phyloP scores from a whole-genome alignment of 2,113 vertebrate genomes.

The Telmatochromis bifrenatus region DNA sequence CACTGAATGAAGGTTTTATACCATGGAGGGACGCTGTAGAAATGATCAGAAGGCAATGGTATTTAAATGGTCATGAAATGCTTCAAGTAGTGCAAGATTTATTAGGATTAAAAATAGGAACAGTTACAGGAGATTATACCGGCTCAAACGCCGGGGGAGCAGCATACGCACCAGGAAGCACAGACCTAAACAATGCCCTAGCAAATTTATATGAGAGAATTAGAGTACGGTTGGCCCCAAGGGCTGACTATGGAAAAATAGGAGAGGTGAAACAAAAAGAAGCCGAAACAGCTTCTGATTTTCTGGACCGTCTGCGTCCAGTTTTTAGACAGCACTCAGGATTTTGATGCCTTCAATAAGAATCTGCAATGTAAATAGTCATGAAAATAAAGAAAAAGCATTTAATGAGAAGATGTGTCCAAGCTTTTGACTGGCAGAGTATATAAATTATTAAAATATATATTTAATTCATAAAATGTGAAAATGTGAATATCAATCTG shows the following conservation, averaged over 20 bases:
- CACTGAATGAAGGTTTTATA: background rate
- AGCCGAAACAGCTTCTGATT: background rate
- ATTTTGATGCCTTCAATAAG: background rate
- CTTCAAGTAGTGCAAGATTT: background rate
- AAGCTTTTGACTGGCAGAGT: background rate
- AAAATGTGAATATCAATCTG: background rate
- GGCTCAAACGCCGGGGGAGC: accelerated
- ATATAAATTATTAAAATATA: background rate
- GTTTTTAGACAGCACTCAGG: background rate
- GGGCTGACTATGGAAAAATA: background rate
- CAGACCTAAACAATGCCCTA: accelerated
- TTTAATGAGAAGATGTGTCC: background rate
- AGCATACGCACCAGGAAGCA: accelerated
- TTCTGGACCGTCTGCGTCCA: background rate
- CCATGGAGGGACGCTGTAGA: background rate
- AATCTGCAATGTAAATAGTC: background rate
- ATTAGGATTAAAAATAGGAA: background rate
- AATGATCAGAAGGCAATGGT: background rate
- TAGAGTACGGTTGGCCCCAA: accelerated
- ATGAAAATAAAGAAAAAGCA: background rate
- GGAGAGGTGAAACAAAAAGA: background rate
- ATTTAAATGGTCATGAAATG: background rate
- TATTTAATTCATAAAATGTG: background rate
- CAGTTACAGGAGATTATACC: background rate
- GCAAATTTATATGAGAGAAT: background rate